phyloP scores from a whole-genome alignment of 2,888 invertebrate species.

The Leptura quadrifasciata region DNA sequence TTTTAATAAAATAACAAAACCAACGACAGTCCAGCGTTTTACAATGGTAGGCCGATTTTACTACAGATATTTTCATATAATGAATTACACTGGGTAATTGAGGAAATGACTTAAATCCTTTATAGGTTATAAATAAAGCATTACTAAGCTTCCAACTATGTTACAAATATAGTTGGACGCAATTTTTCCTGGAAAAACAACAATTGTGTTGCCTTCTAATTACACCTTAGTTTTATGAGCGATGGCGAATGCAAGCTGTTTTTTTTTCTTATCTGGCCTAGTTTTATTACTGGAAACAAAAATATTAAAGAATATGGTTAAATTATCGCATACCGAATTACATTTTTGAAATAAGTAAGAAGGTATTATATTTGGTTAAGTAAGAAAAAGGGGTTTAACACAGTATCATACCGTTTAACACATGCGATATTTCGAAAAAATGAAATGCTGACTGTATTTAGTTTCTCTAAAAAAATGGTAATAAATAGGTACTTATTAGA shows the following conservation, averaged over 20 bases:
- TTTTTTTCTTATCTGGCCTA: neutral
- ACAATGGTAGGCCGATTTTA: constrained; percentile 5
- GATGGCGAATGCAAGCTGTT: neutral
- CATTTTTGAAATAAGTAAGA: no score
- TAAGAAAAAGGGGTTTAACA: no score
- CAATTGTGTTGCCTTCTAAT: neutral
- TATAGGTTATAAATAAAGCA: constrained; percentile 9
- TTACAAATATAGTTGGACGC: neutral
- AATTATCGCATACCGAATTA: no score
- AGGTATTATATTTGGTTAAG: no score
- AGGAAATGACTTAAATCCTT: constrained; percentile 7
- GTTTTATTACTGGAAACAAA: neutral
- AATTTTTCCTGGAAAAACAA: neutral
- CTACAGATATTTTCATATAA: constrained; percentile 6
- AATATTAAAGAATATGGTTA: neutral
- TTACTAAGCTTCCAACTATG: neutral
- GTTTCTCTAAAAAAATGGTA: no score
- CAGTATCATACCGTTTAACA: no score
- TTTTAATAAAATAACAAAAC: constrained; percentile 1
- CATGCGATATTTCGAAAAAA: no score
- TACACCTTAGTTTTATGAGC: neutral
- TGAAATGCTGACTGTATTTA: no score
- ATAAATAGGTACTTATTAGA: no score
- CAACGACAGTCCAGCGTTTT: neutral
- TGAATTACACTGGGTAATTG: neutral